phyloP scores from a whole-genome alignment of 2,888 invertebrate genomes.

The Ochropleura leucogaster region DNA sequence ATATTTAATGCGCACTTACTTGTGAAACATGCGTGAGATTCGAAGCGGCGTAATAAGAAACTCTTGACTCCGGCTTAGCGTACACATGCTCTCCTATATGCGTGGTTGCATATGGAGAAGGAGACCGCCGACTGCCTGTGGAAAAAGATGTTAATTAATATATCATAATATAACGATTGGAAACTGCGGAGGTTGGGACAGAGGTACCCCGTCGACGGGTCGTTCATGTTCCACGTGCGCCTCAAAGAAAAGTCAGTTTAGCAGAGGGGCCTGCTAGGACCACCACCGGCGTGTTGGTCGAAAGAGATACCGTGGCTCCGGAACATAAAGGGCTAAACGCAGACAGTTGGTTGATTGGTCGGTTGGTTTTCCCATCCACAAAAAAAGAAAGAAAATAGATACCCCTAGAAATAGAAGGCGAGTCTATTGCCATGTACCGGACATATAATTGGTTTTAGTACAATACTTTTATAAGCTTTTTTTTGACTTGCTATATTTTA shows the following conservation, averaged over 20 bases:
- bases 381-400: neutral
- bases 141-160: slow-evolving; percentile 8
- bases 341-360: too few species aligned
- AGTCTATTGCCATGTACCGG: neutral
- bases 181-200: too few species aligned
- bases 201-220: too few species aligned
- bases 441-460: neutral
- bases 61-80: slow-evolving; percentile 91
- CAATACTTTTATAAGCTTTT: neutral
- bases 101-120: slow-evolving; percentile 94
- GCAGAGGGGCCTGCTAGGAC: too few species aligned
- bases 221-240: too few species aligned
- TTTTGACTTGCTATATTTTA: too few species aligned
- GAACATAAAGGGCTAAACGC: too few species aligned
- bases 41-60: slow-evolving; percentile 95
- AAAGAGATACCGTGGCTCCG: too few species aligned
- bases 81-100: slow-evolving; percentile 91
- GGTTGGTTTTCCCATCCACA: too few species aligned
- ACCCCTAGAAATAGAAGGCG: neutral
- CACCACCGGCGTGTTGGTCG: too few species aligned
- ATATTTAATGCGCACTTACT: slow-evolving; percentile 80
- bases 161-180: neutral
- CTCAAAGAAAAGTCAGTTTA: too few species aligned
- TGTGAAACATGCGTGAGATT: slow-evolving; percentile 94
- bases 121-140: slow-evolving; percentile 89